Conservation (phyloP, 2,113 vertebrate species). For the Ptilonorhynchus violaceus region DNA sequence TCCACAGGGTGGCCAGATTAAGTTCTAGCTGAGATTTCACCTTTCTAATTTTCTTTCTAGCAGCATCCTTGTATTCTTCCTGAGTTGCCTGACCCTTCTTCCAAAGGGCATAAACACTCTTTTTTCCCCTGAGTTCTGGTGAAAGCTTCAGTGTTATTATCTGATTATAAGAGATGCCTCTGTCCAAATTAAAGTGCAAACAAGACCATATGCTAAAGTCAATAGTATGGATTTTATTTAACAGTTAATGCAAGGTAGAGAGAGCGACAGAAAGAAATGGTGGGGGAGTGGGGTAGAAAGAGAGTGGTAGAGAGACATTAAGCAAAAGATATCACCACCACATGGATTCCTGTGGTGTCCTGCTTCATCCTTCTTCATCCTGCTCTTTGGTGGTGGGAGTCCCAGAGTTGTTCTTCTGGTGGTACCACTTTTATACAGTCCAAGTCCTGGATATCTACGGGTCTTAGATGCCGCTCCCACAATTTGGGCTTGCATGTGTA, state of each 20-base stretch:
- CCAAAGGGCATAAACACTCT: background rate
- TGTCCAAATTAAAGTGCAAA: background rate
- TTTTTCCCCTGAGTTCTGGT: background rate
- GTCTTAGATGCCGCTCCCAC: fast-evolving
- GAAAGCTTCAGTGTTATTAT: background rate
- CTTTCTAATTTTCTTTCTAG: background rate
- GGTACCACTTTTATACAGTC: background rate
- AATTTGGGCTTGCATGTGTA: background rate
- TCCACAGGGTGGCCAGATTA: background rate
- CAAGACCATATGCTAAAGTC: background rate
- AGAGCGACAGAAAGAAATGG: background rate
- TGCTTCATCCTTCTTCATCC: background rate
- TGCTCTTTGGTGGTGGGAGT: background rate
- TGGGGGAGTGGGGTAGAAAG: fast-evolving
- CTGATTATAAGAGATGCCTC: background rate
- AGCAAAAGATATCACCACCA: background rate
- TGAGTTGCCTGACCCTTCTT: background rate
- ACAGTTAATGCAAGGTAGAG: background rate
- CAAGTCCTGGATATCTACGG: background rate
- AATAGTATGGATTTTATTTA: background rate
- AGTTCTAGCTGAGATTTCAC: background rate
- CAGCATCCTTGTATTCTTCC: background rate
- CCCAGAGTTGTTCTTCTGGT: background rate
- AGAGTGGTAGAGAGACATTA: background rate
- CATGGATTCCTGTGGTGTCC: fast-evolving